A percentile compares a stretch with the other conserved stretches of the same genome.
Conservation (phyloP, 2,888 invertebrate species). For the Andrena flavipes region DNA sequence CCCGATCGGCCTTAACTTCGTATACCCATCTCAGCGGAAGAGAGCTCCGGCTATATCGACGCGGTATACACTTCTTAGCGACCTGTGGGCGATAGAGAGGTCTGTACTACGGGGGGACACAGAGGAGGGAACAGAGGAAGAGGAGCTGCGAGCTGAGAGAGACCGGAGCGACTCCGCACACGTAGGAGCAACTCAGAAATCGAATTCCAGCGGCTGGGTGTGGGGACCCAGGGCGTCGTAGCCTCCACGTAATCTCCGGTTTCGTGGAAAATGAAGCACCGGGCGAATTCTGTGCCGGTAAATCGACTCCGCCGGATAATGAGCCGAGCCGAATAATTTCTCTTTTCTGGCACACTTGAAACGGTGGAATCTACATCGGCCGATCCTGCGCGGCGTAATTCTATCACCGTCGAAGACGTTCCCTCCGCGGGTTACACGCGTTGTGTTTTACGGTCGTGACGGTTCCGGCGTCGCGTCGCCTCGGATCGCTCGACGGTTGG, state of each 20-base stretch:
- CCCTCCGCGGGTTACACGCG: not conserved
- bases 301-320: conserved; percentile 64
- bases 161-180: conserved; percentile 37
- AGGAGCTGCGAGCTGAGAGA: conserved; percentile 3
- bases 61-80: conserved; percentile 29
- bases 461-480: not conserved
- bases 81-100: not conserved
- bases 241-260: conserved; percentile 71
- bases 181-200: conserved; percentile 69
- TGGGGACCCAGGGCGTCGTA: conserved; percentile 63
- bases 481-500: conserved; percentile 34
- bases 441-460: too few relatives aligned
- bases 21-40: conserved; percentile 57
- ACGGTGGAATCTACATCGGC: conserved; percentile 36
- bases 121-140: conserved; percentile 12
- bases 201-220: conserved; percentile 69
- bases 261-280: conserved; percentile 68
- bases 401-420: conserved; percentile 52
- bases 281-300: conserved; percentile 60
- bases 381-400: conserved; percentile 39
- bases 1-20: conserved; percentile 63
- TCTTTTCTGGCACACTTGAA: conserved; percentile 46
- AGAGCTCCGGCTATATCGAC: conserved; percentile 30
- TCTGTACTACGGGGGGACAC: not conserved
- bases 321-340: conserved; percentile 66